A percentile compares a stretch with the other conserved stretches of the same genome.
phyloP scores from a whole-genome alignment of 2,113 vertebrate species.

The Thamnaconus septentrionalis region DNA sequence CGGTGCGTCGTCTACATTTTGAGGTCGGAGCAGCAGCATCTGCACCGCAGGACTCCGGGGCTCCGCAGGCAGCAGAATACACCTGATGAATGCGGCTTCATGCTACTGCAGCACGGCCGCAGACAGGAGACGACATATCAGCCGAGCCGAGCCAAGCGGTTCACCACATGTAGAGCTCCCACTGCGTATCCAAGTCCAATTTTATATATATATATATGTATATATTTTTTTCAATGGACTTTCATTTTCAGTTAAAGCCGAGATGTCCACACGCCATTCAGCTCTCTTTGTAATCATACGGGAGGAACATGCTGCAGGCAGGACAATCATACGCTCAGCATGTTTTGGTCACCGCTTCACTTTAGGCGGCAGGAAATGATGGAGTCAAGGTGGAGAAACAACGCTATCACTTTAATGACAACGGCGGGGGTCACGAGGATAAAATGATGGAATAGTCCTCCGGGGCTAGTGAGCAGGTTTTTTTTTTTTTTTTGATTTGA shows the following conservation, averaged over 20 bases:
- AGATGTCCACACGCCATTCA: not conserved
- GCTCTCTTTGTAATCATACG: not conserved
- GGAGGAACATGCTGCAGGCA: conserved; percentile 1
- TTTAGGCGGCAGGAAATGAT: conserved; percentile 1
- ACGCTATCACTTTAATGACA: no score
- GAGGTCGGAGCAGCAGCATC: not conserved
- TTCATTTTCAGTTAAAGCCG: no score
- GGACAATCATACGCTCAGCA: not conserved
- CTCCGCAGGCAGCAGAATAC: not conserved
- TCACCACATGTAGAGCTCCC: not conserved
- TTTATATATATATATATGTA: no score
- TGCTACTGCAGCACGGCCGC: conserved; percentile 14
- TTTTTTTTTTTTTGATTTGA: no score
- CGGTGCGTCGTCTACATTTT: not conserved
- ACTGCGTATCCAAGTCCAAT: no score
- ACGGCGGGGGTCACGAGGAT: no score
- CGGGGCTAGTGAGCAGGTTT: no score
- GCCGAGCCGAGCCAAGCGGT: not conserved
- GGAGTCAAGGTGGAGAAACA: conserved; percentile 14
- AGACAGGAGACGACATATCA: conserved; percentile 34
- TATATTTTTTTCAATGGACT: no score
- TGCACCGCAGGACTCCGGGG: no score
- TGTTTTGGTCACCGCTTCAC: not conserved
- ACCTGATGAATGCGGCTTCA: conserved; percentile 5
- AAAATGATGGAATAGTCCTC: no score